These are phyloP conservation scores for Nomada fabriciana DNA, from an alignment of 2,888 invertebrate genomes.

Conservation along the genomic window DNA sequence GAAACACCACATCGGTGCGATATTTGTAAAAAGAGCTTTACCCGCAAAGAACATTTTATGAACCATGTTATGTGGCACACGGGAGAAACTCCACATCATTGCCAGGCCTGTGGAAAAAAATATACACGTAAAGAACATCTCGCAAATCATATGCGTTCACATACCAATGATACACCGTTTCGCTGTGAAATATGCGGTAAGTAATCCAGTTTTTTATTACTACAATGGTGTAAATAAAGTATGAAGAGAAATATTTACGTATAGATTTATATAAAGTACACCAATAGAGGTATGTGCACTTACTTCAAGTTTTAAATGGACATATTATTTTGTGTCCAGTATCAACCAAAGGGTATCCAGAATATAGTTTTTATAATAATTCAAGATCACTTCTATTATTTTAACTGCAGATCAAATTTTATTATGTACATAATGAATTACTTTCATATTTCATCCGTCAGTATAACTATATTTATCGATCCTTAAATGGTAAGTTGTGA, in stretches of 20 bases:
- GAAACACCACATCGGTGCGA: conserved; percentile 92
- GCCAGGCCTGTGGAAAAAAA: conserved; percentile 94
- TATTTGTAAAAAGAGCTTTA: conserved; percentile 92
- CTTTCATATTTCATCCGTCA: background rate
- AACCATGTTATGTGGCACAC: conserved; percentile 93
- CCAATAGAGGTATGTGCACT: background rate
- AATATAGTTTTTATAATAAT: background rate
- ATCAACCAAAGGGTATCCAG: background rate
- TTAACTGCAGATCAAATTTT: background rate
- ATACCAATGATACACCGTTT: conserved; percentile 95
- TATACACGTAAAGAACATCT: conserved; percentile 95
- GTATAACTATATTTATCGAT: too few species aligned
- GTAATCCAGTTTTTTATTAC: conserved; percentile 48
- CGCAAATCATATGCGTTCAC: conserved; percentile 94
- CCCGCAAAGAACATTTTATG: conserved; percentile 91
- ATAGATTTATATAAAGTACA: background rate
- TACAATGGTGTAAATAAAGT: background rate
- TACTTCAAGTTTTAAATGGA: background rate
- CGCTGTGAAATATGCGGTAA: conserved; percentile 93
- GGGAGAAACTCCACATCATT: conserved; percentile 95
- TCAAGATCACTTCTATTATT: background rate
- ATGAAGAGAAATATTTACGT: background rate
- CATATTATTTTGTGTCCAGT: background rate
- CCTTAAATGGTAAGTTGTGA: background rate
- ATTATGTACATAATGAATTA: background rate